These are phyloP conservation scores for Pristis pectinata DNA, from an alignment of 2,797 vertebrate species.

Conservation along the genomic window DNA sequence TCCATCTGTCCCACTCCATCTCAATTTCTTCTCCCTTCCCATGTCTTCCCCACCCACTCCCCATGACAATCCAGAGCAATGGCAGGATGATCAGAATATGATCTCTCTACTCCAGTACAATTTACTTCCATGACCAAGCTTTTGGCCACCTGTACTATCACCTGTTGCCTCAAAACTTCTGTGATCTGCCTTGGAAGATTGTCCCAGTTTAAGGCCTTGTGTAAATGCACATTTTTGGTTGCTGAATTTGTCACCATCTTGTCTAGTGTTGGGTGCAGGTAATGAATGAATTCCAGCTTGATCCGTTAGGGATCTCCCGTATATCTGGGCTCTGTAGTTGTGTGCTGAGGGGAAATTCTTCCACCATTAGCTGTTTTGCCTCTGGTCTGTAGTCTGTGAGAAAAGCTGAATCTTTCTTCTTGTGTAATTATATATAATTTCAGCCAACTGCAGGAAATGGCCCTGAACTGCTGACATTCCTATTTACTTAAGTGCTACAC, in stretches of 20 bases:
- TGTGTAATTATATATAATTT: slow-evolving; percentile 27
- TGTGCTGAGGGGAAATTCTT: not conserved
- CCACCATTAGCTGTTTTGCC: not conserved
- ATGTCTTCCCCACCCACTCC: not conserved
- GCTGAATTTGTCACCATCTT: not conserved
- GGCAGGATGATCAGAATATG: too few relatives aligned
- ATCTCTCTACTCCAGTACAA: too few relatives aligned
- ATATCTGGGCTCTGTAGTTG: not conserved
- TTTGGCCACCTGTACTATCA: not conserved
- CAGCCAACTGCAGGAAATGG: not conserved
- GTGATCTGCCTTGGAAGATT: too few relatives aligned
- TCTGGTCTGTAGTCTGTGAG: not conserved
- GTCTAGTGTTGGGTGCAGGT: not conserved
- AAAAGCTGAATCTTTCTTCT: not conserved
- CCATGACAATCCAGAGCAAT: not conserved
- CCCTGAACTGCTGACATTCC: not conserved
- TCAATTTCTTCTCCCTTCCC: not conserved
- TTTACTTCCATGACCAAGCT: not conserved
- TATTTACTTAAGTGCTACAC: not conserved
- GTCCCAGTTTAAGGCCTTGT: not conserved
- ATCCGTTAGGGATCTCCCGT: not conserved
- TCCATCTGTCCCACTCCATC: too few relatives aligned
- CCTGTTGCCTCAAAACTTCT: not conserved
- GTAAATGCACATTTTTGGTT: not conserved
- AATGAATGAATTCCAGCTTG: too few relatives aligned